Percentiles rank a stretch among this genome's conserved stretches.
These are phyloP conservation scores for Myiozetetes cayanensis DNA, from an alignment of 2,113 vertebrate genomes.

Conservation along the genomic window DNA sequence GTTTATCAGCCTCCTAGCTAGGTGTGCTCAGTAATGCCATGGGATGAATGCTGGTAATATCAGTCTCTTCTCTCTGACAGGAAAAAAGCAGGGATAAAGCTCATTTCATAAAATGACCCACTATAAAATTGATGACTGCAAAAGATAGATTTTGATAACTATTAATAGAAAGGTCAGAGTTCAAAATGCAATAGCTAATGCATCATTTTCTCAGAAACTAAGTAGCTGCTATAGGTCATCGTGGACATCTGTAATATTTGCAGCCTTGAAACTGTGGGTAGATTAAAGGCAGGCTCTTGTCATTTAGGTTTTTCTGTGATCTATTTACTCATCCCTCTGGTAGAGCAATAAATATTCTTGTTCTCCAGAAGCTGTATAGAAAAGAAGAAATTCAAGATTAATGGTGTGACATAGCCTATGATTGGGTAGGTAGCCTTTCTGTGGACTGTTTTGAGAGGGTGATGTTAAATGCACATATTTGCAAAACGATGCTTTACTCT, in stretches of 20 bases:
- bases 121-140: neutral
- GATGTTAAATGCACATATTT: neutral
- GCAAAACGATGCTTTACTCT: neutral
- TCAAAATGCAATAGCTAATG: neutral
- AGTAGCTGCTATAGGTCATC: neutral
- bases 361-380: neutral
- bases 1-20: neutral
- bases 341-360: constrained; percentile 5
- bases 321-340: constrained; percentile 9
- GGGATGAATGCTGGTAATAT: neutral
- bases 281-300: neutral
- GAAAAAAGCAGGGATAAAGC: neutral
- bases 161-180: constrained; percentile 30
- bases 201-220: neutral
- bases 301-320: constrained; percentile 19
- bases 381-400: neutral
- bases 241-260: constrained; percentile 1
- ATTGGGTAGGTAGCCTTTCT: neutral
- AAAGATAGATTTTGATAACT: constrained; percentile 23
- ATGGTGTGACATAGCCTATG: neutral
- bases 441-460: neutral
- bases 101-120: neutral
- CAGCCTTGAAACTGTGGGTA: neutral
- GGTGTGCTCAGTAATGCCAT: neutral
- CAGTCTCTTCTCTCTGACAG: neutral